Base-by-base conservation (phyloP, 2,797 vertebrate genomes). In the Enteromius argenteus region DNA sequence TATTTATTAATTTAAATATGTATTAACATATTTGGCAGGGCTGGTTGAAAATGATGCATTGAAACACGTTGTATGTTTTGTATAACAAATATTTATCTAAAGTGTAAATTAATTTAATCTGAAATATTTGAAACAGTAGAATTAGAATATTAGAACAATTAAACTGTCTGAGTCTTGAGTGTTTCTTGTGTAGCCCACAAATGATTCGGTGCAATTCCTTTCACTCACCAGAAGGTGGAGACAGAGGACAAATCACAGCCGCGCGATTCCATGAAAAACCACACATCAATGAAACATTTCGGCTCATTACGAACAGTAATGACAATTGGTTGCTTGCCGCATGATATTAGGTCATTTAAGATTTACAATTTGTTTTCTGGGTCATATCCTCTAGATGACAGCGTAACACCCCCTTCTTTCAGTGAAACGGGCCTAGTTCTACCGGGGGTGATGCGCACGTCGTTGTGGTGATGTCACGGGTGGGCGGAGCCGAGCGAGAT, bases 401-500 rank as follows among this genome's bases (percentile, higher is more conserved):
- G 10, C 8, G 32, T 53, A 23, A 49, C 19, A 69, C 4, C 30
- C 49, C 7, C 46, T 39, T 78, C 1, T 27, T 44, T 23, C 21
- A 49, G 3, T 46, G 80, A 76, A 53, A 35, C 71, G 30, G 30
- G 58, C 1, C n/a, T 37, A 53, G 71, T 58, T 49, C 0, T 27
- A 74, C 68, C 68, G 19, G 35, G 86, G 56, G 73, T 23, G 73
- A 67, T 89, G 93, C 89, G 93, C 92, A 92, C 88, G 92, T 84
- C 53, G 73, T 86, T 81, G 86, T 86, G 86, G 68, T 90, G 88
- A 88, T 84, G 84, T 23, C 62, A 79, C 9, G 60, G 74, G 86
- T 71, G 89, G 95, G 94, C 89, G 94, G 92, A 87, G 91, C 85
- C 87, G 80, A 56, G 72, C 21, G 68, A 72, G 88, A 79, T 58